Conservation (phyloP, 2,113 vertebrate species). For the Oreotragus oreotragus region DNA sequence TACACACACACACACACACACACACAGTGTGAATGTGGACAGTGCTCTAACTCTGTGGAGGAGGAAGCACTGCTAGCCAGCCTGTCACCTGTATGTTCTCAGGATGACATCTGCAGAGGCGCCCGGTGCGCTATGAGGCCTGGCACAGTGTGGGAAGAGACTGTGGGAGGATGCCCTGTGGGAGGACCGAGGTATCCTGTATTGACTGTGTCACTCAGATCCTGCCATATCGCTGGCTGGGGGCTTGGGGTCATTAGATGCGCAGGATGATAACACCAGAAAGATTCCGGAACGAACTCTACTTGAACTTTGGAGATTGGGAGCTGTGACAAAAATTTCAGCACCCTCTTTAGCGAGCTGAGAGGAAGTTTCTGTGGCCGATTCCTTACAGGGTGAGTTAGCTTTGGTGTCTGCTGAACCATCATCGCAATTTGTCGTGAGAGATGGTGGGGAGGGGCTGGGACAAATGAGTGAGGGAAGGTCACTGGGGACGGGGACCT, state of each 20-base stretch:
- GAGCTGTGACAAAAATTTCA: background rate
- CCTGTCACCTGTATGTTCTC: background rate
- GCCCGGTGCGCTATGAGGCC: background rate
- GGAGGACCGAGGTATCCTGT: background rate
- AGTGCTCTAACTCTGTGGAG: too few species aligned
- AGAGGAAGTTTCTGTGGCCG: background rate
- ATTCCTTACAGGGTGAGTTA: background rate
- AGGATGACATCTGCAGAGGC: background rate
- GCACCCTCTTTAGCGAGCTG: background rate
- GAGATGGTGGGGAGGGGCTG: background rate
- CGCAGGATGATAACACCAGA: background rate
- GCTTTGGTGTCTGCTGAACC: background rate
- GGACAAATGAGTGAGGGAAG: background rate
- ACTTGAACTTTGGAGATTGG: background rate
- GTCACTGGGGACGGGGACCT: background rate
- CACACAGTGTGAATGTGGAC: background rate
- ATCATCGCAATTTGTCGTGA: background rate
- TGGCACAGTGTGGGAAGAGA: background rate
- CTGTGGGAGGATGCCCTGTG: background rate
- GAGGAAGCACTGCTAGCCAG: background rate
- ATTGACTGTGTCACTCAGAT: background rate
- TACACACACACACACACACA: background rate
- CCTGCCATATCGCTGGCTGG: background rate
- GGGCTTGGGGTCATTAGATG: background rate
- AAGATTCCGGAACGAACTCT: background rate